Base-by-base conservation (phyloP, 92 coral and sea anemone genomes). In the Siderastrea siderea region DNA sequence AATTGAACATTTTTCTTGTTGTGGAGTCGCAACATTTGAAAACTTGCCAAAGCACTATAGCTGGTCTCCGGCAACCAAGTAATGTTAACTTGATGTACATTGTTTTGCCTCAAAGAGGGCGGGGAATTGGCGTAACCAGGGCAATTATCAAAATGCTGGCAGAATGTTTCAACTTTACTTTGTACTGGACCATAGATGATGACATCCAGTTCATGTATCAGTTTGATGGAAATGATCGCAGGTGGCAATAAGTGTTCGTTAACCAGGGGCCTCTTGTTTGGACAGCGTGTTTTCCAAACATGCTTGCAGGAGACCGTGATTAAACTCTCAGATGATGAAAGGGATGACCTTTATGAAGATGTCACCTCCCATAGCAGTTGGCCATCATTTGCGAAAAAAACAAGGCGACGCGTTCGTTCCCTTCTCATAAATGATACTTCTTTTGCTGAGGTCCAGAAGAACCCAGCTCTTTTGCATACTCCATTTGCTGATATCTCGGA, bases 101-200 rank as follows among this genome's bases (percentile, higher is more conserved):
- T 78, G 90, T 90, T 46, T 67, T 90, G 26, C 93, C 93, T 3
- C 93, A 90, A 58, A 71, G 63, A 4, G 93, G 93, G 38, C 38
- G 38, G 38, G 38, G 38, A 26, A 26, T 26, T 26, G 38, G 38
- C 38, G 38, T 26, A 26, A 12, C 93, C 68, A 90, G 90, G 59
- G 80, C 93, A 0, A 77, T 90, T 50, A 84, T 90, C 77, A 90
- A 90, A 55, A 47, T 80, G 52, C 38, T 90, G 15, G 90, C 93
- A 6, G 93, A 90, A 53, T 49, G 77, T 55, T 58, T 90, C 5
- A 55, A 79, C 1, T 82, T 90, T 14, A 68, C 60, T 11, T 53
- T 84, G 12, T 90, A 90, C 73, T 90, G 93, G 93, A 90, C 93
- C 64, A 63, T 90, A 12, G 90, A 90, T 47, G 93, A 90, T 54